Conservation (phyloP, 2,797 vertebrate species). For the Ceryle rudis region DNA sequence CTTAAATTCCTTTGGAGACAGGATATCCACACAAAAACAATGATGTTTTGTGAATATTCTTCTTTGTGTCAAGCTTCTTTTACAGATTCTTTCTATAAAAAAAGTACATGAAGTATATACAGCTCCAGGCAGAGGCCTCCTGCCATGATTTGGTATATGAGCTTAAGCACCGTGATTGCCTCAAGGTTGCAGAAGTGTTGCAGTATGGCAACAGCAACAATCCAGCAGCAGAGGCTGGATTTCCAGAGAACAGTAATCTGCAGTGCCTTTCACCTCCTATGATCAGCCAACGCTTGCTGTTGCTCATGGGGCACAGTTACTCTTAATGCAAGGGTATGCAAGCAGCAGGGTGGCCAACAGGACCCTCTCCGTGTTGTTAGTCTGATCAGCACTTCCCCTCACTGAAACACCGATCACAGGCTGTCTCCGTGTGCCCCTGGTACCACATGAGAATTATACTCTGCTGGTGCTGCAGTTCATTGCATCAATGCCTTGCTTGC, state of each 20-base stretch:
- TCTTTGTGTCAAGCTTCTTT: not conserved
- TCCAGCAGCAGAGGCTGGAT: not conserved
- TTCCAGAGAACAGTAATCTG: not conserved
- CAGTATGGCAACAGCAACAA: not conserved
- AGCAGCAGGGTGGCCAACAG: not conserved
- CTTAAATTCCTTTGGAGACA: not conserved
- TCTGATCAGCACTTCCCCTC: not conserved
- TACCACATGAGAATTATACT: not conserved
- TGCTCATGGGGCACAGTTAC: fast-evolving
- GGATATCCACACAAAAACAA: not conserved
- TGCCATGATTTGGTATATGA: no score
- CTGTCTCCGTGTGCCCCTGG: not conserved
- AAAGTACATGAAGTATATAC: not conserved
- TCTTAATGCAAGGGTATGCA: not conserved
- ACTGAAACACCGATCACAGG: not conserved
- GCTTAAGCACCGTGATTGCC: not conserved
- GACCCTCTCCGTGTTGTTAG: not conserved
- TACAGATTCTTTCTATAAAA: not conserved
- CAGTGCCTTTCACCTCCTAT: not conserved
- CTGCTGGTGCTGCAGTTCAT: not conserved
- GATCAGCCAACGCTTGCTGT: not conserved
- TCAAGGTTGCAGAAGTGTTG: not conserved
- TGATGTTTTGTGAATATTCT: fast-evolving
- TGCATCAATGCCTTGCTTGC: not conserved
- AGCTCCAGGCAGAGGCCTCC: not conserved